phyloP scores from a whole-genome alignment of 2,888 invertebrate genomes.

The Lycophotia porphyrea region DNA sequence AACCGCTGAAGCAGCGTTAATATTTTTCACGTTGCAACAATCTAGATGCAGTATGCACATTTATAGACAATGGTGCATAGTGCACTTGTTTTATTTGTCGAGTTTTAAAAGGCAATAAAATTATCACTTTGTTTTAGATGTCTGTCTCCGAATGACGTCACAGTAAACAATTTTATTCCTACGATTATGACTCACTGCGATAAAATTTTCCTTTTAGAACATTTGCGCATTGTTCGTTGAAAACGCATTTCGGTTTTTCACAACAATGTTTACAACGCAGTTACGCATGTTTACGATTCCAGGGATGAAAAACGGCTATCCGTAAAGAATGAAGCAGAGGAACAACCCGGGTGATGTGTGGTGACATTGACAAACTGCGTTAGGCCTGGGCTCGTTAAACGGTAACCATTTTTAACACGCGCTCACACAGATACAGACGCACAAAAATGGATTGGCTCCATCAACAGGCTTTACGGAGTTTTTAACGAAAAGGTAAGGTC shows the following conservation, averaged over 20 bases:
- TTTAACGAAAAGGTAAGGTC: constrained; percentile 29
- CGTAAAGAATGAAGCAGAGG: constrained; percentile 39
- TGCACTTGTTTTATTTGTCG: constrained; percentile 5
- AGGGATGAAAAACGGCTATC: constrained; percentile 38
- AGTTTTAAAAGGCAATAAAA: constrained; percentile 26
- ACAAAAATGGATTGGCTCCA: constrained; percentile 45
- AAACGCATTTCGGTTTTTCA: constrained; percentile 15
- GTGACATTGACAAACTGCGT: constrained; percentile 59
- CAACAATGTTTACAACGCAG: constrained; percentile 30
- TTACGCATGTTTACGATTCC: constrained; percentile 45
- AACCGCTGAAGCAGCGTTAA: neutral
- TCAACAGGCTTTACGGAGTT: constrained; percentile 32
- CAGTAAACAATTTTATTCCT: constrained; percentile 50
- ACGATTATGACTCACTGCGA: constrained; percentile 27
- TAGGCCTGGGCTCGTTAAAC: constrained; percentile 42
- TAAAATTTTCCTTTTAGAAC: constrained; percentile 32
- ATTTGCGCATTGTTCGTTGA: constrained; percentile 27
- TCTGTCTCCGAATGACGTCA: constrained; percentile 30
- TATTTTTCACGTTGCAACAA: constrained; percentile 11
- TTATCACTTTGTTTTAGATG: constrained; percentile 15
- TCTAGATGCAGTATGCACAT: constrained; percentile 9
- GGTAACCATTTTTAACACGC: constrained; percentile 46
- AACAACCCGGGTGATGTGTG: constrained; percentile 47
- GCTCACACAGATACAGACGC: constrained; percentile 20
- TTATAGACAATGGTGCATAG: neutral